These are phyloP conservation scores for Egretta garzetta DNA, from an alignment of 2,113 vertebrate genomes.

Conservation along the genomic window DNA sequence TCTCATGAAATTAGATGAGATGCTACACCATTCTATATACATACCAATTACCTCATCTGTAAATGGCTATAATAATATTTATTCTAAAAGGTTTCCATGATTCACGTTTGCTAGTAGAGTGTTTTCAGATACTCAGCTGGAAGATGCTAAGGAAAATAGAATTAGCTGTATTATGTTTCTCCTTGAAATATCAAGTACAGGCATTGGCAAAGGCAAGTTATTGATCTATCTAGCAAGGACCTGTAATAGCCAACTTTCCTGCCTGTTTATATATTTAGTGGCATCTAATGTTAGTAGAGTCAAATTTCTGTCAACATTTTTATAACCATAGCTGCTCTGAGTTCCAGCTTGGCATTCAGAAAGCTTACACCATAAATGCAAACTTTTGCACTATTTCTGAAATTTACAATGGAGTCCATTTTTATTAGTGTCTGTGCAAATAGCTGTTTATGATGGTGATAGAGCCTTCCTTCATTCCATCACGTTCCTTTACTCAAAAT, in stretches of 20 bases:
- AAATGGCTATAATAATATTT: slow-evolving; percentile 4
- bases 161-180: neutral
- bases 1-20: neutral
- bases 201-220: neutral
- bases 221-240: neutral
- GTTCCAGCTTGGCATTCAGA: neutral
- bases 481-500: neutral
- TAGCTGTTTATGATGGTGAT: neutral
- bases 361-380: neutral
- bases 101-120: neutral
- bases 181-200: neutral
- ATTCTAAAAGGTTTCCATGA: neutral
- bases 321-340: neutral
- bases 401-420: neutral
- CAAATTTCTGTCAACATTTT: neutral
- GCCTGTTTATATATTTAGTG: neutral
- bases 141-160: neutral
- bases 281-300: neutral
- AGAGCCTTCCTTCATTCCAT: neutral
- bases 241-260: neutral
- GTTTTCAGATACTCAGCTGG: neutral
- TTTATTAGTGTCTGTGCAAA: neutral
- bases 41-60: neutral
- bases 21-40: neutral
- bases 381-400: neutral